A percentile compares a stretch with the other conserved stretches of the same genome.
Evolutionary conservation across 2,888 invertebrate species (phyloP).

Genomic region (Rhimphoctona megacephalus): DNA sequence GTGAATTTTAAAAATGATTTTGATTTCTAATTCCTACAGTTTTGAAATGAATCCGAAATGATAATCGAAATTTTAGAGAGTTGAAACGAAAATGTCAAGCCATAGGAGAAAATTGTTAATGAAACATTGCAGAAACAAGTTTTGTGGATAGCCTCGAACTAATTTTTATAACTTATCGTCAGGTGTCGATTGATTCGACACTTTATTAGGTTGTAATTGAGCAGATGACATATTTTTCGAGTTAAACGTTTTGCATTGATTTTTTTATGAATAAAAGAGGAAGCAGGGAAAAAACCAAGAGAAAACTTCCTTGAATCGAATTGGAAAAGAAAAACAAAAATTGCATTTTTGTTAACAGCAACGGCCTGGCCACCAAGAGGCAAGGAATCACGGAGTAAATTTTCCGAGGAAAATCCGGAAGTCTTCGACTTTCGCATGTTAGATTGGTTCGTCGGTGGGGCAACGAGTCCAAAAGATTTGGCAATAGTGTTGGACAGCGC

Average conservation of each 20-base stretch:
- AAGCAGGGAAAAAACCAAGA: neutral
- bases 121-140: too few species aligned
- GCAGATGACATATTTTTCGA: too few species aligned
- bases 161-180: too few species aligned
- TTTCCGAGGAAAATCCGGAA: slow-evolving; percentile 89
- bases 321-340: neutral
- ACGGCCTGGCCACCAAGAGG: slow-evolving; percentile 93
- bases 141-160: too few species aligned
- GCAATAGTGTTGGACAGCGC: slow-evolving; percentile 97
- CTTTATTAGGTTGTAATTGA: too few species aligned
- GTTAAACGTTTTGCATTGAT: neutral
- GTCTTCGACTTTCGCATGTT: slow-evolving; percentile 98
- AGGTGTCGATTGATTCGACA: neutral
- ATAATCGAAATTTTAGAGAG: too few species aligned
- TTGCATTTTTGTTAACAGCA: slow-evolving; percentile 84
- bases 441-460: slow-evolving; percentile 98
- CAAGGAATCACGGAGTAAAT: slow-evolving; percentile 86
- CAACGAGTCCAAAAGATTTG: slow-evolving; percentile 98
- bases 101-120: too few species aligned
- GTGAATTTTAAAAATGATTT: too few species aligned
- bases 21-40: too few species aligned
- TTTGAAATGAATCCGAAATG: too few species aligned
- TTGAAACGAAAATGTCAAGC: too few species aligned
- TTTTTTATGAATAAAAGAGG: neutral
- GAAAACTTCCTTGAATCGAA: neutral